Percentiles rank a stretch among this genome's conserved stretches.
phyloP scores from a whole-genome alignment of 2,797 vertebrate genomes.

The Dendrocincla fuliginosa region DNA sequence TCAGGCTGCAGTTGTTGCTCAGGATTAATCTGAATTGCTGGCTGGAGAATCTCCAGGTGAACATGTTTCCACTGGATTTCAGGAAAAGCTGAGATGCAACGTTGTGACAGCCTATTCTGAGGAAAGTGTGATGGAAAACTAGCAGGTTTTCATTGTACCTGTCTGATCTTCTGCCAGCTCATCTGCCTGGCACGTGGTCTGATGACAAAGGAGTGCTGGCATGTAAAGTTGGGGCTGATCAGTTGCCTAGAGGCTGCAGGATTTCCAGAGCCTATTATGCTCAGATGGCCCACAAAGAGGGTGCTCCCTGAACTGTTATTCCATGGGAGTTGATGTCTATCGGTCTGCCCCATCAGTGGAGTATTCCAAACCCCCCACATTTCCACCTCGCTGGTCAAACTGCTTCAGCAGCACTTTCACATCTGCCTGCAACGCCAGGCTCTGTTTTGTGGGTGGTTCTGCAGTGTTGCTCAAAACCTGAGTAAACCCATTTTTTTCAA shows the following conservation, averaged over 20 bases:
- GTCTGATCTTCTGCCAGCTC: slow-evolving; percentile 22
- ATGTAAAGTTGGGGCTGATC: neutral
- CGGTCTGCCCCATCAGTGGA: neutral
- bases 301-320: neutral
- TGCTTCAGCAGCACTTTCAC: neutral
- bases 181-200: neutral
- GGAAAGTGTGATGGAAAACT: neutral
- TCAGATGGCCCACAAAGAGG: neutral
- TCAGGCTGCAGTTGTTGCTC: neutral
- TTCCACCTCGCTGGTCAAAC: neutral
- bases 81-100: neutral
- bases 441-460: neutral
- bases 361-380: accelerated
- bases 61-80: neutral
- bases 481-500: neutral
- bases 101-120: neutral
- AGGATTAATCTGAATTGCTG: neutral
- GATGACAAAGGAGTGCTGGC: neutral
- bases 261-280: neutral
- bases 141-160: neutral
- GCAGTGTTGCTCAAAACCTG: neutral
- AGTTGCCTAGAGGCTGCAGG: neutral
- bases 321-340: accelerated
- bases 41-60: neutral
- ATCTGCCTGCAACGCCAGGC: neutral